Percentiles rank a stretch among this genome's conserved stretches.
Conservation (phyloP, 2,888 invertebrate genomes). For the Apeira syringaria region DNA sequence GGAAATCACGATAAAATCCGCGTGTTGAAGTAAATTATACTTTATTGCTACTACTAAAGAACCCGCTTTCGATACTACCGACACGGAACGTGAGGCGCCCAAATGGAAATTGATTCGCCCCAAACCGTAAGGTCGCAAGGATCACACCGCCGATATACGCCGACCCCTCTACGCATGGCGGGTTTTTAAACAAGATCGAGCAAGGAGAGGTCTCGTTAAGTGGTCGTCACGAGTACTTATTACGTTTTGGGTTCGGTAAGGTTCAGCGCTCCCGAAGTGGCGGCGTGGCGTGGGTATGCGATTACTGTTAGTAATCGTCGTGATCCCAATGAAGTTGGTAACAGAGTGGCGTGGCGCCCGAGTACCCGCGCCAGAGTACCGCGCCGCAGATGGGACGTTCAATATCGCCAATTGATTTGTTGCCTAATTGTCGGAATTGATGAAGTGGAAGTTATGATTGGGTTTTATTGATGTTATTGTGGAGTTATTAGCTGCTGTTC, state of each 20-base stretch:
- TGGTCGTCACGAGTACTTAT: conserved; percentile 46
- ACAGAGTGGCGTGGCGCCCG: conserved; percentile 62
- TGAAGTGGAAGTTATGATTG: conserved; percentile 16
- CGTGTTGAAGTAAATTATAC: conserved; percentile 55
- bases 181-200: conserved; percentile 28
- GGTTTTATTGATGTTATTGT: conserved; percentile 10
- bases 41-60: conserved; percentile 51
- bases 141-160: conserved; percentile 27
- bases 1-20: conserved; percentile 51
- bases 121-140: conserved; percentile 66
- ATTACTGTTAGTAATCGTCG: conserved; percentile 76
- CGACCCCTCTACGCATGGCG: conserved; percentile 46
- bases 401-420: conserved; percentile 23
- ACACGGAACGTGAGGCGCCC: conserved; percentile 46
- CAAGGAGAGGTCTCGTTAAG: not conserved
- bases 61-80: conserved; percentile 44
- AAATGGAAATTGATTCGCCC: conserved; percentile 74
- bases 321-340: conserved; percentile 77
- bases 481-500: conserved; percentile 11
- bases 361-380: conserved; percentile 41
- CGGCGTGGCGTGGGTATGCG: conserved; percentile 70
- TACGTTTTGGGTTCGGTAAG: conserved; percentile 49
- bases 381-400: conserved; percentile 35
- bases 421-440: conserved; percentile 18
- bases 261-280: conserved; percentile 56